Conservation (phyloP, 2,888 invertebrate species). For the Drosophila anomalata region DNA sequence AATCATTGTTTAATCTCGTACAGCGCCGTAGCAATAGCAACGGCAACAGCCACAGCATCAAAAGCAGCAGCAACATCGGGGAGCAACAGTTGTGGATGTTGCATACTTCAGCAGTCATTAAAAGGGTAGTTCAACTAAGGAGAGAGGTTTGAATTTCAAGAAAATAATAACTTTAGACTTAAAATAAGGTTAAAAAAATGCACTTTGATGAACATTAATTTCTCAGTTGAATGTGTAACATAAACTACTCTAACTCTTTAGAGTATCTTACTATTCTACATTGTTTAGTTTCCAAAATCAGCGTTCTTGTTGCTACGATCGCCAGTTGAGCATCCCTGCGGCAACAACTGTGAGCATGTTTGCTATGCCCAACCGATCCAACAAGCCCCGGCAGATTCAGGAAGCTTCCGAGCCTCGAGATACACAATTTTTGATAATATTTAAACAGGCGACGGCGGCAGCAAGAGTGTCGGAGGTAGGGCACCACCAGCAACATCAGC, state of each 20-base stretch:
- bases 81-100: slow-evolving; percentile 41
- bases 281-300: not conserved
- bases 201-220: too few species aligned
- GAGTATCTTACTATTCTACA: slow-evolving; percentile 7
- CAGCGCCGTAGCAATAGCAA: slow-evolving; percentile 53
- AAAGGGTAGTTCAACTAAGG: not conserved
- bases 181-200: not conserved
- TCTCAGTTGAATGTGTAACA: not conserved
- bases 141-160: not conserved
- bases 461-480: slow-evolving; percentile 33
- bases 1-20: slow-evolving; percentile 77
- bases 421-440: slow-evolving; percentile 77
- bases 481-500: slow-evolving; percentile 9
- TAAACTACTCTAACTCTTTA: not conserved
- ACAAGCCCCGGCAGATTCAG: slow-evolving; percentile 59
- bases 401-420: slow-evolving; percentile 68
- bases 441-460: slow-evolving; percentile 45
- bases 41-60: slow-evolving; percentile 38
- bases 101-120: slow-evolving; percentile 5
- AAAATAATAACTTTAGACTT: not conserved
- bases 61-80: slow-evolving; percentile 33
- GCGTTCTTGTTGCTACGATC: slow-evolving; percentile 62
- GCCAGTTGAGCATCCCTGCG: slow-evolving; percentile 64
- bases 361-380: slow-evolving; percentile 49
- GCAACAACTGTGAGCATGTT: slow-evolving; percentile 70